Evolutionary conservation across 2,888 invertebrate genomes (phyloP), one percentile per base, ranked within the genome.

Genomic region (Cryptus armator): DNA sequence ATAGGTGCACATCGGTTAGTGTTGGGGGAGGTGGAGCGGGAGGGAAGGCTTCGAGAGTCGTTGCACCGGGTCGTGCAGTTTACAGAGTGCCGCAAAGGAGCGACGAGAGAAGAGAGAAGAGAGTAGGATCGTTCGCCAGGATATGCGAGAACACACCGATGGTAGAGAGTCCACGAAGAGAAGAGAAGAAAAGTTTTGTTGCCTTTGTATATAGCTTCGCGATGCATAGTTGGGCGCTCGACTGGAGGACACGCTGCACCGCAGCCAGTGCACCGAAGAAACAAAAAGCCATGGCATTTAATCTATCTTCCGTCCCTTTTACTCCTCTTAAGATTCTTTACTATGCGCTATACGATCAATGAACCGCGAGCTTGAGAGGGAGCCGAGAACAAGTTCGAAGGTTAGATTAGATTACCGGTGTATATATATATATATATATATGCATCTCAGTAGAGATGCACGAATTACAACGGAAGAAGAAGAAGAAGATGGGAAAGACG

Each of bases 1-100:
- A 53, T 51, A 64, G 64, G 48, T 32, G 14, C 64, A 32, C 37
- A 9, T 24, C 37, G 29, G 64, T 64, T 37, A 46, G 51, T 37
- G 64, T 64, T 6, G 48, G 84, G 84, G 70, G 79, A 79, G 79
- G 78, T 85, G 75, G 83, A 66, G 68, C 24, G 77, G 59, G 81
- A 44, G 66, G 62, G 80, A 85, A 51, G 87, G 75, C 37, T 37
- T 37, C 56, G 32, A 64, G 75, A 76, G 66, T 76, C 66, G 64
- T 76, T 76, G 75, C 66, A 53, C 75, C 66, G 32, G 59, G 82
- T 51, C 68, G 48, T 81, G 79, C 37, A 59, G 67, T 56, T 67
- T 59, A 32, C 64, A 48, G 56, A 51, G 56, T 10, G 71, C 37
- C 78, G 24, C 82, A 66, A 37, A 67, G 56, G 64, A 37, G 37